Evolutionary conservation across 64 coral and sea anemone genomes (phyloP), one percentile per base, ranked within the genome.

Genomic region (Porites australiensis): DNA sequence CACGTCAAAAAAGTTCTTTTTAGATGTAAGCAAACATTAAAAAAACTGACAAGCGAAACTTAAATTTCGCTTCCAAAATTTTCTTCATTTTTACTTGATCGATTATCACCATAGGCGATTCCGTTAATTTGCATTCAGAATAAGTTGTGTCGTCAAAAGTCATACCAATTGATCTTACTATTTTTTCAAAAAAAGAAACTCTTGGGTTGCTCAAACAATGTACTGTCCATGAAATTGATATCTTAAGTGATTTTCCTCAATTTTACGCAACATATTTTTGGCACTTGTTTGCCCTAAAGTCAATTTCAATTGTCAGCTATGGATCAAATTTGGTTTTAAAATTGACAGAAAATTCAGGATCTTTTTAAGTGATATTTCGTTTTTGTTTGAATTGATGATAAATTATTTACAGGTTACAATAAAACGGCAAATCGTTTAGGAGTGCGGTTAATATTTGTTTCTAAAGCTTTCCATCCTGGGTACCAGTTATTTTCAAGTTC

Each of bases 381-480:
- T 51, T 5, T 7, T 76, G 13, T 57, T 57, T 57, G 7, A 57
- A 12, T 9, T 57, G 54, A 57, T 57, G 12, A 57, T 5, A 50
- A 84, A 22, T 68, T 47, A 69, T 51, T 84, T 69, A 69, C 67
- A 68, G 18, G 19, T 84, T 84, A 67, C 64, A 82, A 82, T 47
- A 65, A 82, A 69, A 84, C 62, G 64, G 18, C 63, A 84, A 52
- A 68, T 65, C 45, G 46, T 52, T 51, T 14, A 43, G 8, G 58
- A 3, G 73, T 76, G 73, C 45, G 59, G 63, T 18, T 15, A 84
- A 65, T 63, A 9, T 57, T 78, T 58, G 7, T 78, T 22, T 22
- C 16, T 16, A 44, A 47, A 74, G 43, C 72, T 12, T 13, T 20
- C 47, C 2, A 16, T 64, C 62, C 5, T 14, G 13, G 13, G 13